Evolutionary conservation across 2,888 invertebrate genomes (phyloP).

Genomic region (Sturmia bella): DNA sequence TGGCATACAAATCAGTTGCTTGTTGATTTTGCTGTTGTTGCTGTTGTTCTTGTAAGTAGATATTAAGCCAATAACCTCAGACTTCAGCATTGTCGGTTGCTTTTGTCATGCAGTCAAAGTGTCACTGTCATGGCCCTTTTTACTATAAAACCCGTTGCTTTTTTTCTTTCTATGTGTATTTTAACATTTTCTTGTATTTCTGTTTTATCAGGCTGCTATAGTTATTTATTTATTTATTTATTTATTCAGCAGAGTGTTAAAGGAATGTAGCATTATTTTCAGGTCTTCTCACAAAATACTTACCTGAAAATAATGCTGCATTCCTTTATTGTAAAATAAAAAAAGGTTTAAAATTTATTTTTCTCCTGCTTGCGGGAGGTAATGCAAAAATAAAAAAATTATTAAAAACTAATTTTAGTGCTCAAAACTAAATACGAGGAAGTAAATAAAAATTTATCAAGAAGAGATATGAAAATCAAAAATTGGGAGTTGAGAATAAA

Average conservation of each 20-base stretch:
- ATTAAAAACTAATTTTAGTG: no score
- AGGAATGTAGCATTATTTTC: not conserved
- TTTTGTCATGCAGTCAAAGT: slow-evolving; percentile 72
- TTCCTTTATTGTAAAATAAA: no score
- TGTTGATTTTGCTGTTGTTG: slow-evolving; percentile 35
- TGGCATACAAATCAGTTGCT: slow-evolving; percentile 27
- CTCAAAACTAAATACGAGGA: no score
- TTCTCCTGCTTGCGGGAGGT: no score
- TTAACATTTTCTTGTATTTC: not conserved
- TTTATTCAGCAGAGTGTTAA: slow-evolving; percentile 12
- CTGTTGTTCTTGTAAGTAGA: slow-evolving; percentile 10
- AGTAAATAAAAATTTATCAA: no score
- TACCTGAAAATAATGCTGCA: no score
- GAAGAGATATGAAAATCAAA: no score
- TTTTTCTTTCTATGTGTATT: slow-evolving; percentile 41
- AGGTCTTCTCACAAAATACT: no score
- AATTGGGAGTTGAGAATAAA: no score
- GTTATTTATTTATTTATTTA: slow-evolving; percentile 12
- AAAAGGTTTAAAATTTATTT: no score
- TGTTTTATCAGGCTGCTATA: slow-evolving; percentile 4
- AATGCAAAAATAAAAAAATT: no score
- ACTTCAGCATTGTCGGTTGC: slow-evolving; percentile 73
- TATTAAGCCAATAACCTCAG: slow-evolving; percentile 75
- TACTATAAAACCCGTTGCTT: slow-evolving; percentile 71
- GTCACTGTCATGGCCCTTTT: slow-evolving; percentile 81